Evolutionary conservation across 2,797 vertebrate species (phyloP), one percentile per base, ranked within the genome.

Genomic region (Spheniscus humboldti): DNA sequence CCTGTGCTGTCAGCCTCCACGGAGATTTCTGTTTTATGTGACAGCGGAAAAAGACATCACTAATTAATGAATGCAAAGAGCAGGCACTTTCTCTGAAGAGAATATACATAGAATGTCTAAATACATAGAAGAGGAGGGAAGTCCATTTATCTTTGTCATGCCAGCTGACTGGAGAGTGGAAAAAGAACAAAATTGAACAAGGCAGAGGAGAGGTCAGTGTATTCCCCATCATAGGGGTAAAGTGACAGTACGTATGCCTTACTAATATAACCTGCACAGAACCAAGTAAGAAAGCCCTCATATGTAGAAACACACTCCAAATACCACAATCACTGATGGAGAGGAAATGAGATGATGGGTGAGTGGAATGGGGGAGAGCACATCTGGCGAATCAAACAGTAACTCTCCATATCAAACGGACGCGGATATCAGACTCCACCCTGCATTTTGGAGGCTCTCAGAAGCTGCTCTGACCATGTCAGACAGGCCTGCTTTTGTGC

Each of bases 261-360:
- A 37, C 41, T 86, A 64, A 78, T 45, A 86, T 93, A 76, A 64
- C 33, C 59, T 60, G 56, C 20, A 27, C 67, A 76, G 59, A 90
- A 50, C 55, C 56, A 66, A 89, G 6, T 62, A 69, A 67, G 69
- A 90, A 94, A 79, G 17, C 3, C 23, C 12, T 95, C 18, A 17
- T 47, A 28, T 66, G 48, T 88, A 81, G 85, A 72, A 93, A 80
- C 37, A 90, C 50, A 35, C 69, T 90, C 41, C 37, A 82, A 92
- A 95, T 45, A 45, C 71, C 76, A 67, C 55, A 80, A 4, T 45
- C 39, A 16, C 47, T 73, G 76, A 30, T 47, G 67, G 75, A 92
- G 39, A 94, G 89, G 75, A 92, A 96, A 94, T 88, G 79, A 96
- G 72, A 86, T 64, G 91, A 69, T 75, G 84, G 62, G 53, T 27